Conservation (phyloP, 2,113 vertebrate species). For the Myodes glareolus region DNA sequence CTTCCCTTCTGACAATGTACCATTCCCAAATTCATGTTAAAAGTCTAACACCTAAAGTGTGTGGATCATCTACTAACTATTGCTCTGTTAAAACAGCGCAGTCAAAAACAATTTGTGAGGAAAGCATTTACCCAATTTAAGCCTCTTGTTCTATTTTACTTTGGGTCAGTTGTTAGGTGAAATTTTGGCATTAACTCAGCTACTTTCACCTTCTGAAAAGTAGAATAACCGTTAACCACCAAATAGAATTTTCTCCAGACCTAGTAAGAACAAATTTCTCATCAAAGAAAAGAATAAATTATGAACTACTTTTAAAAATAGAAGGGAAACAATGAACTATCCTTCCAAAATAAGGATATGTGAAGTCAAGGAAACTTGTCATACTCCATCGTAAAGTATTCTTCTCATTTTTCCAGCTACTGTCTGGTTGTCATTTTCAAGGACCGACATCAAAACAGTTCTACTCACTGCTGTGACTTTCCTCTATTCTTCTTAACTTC, state of each 20-base stretch:
- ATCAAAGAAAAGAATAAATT: neutral
- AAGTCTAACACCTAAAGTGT: neutral
- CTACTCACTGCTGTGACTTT: neutral
- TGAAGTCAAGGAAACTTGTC: slow-evolving; percentile 8
- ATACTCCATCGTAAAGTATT: neutral
- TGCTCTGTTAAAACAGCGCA: neutral
- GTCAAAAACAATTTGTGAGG: neutral
- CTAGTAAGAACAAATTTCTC: neutral
- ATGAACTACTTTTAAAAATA: neutral
- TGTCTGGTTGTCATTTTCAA: neutral
- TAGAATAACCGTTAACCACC: neutral
- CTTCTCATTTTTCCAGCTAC: neutral
- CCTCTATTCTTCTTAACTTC: neutral
- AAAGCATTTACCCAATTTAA: neutral
- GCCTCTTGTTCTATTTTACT: neutral
- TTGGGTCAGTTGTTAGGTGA: neutral
- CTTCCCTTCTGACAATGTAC: no score
- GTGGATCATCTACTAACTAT: no score
- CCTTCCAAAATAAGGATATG: neutral
- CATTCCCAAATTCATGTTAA: neutral
- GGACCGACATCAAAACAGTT: neutral
- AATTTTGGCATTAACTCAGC: neutral
- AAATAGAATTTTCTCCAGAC: neutral
- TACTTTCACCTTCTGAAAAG: neutral
- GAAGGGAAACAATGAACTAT: neutral